Evolutionary conservation across 1,140 invertebrate species (phyloP).

Genomic region (Drosophila simulans): DNA sequence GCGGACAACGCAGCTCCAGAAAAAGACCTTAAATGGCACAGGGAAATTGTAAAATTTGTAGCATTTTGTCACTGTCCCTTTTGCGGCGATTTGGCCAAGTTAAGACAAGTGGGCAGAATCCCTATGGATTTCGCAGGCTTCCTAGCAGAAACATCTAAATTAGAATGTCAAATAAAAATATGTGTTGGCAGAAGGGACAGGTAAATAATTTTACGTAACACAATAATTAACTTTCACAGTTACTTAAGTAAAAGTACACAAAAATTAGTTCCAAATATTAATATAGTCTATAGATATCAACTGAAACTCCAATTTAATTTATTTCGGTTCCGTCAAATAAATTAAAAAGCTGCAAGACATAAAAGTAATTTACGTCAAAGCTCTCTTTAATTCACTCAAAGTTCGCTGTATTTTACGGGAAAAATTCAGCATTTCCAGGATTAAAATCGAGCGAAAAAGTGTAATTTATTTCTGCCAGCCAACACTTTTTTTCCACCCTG

Average conservation of each 20-base stretch:
- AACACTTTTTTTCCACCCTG: conserved; percentile 12
- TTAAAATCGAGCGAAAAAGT: conserved; percentile 23
- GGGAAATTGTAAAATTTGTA: conserved; percentile 80
- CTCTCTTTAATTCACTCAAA: conserved; percentile 20
- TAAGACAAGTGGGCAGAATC: conserved; percentile 35
- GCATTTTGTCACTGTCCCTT: conserved; percentile 57
- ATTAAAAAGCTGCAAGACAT: neutral
- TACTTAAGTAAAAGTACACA: too few relatives aligned
- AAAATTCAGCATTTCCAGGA: conserved; percentile 16
- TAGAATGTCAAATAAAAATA: conserved; percentile 24
- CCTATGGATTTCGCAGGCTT: conserved; percentile 3
- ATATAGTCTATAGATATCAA: too few relatives aligned
- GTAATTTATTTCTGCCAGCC: conserved; percentile 19
- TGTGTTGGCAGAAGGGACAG: neutral
- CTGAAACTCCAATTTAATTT: too few relatives aligned
- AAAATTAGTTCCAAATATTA: neutral
- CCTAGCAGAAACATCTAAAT: conserved; percentile 23
- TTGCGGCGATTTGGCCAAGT: conserved; percentile 42
- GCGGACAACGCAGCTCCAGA: conserved; percentile 45
- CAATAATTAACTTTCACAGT: neutral
- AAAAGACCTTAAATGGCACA: conserved; percentile 50
- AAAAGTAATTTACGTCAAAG: neutral
- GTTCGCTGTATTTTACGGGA: conserved; percentile 14
- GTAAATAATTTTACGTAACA: conserved; percentile 17
- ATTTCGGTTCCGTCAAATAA: too few relatives aligned